These are phyloP conservation scores for Drosophila tripunctata DNA, from an alignment of 2,888 invertebrate species.

Conservation along the genomic window DNA sequence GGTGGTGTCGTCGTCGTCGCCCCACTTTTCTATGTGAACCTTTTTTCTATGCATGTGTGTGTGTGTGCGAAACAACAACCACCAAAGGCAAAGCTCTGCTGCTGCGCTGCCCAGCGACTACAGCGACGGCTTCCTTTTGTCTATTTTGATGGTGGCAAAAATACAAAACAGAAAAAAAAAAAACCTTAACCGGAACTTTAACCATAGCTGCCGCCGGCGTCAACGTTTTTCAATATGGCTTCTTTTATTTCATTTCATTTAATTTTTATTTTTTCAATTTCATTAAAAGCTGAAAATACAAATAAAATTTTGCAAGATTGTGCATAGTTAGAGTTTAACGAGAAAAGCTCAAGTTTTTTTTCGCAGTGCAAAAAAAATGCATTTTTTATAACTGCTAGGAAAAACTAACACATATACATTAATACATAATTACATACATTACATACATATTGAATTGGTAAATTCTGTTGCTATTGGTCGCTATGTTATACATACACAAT, in stretches of 20 bases:
- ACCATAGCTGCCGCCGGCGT: constrained; percentile 52
- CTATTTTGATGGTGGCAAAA: constrained; percentile 62
- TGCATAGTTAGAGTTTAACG: constrained; percentile 9
- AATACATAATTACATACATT: constrained; percentile 18
- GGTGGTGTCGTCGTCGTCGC: constrained; percentile 57
- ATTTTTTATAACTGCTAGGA: constrained; percentile 8
- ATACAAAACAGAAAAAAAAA: too few relatives aligned
- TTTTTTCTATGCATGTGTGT: constrained; percentile 33
- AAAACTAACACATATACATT: constrained; percentile 44
- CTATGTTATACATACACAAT: constrained; percentile 71
- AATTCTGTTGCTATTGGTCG: constrained; percentile 59
- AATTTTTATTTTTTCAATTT: constrained; percentile 46
- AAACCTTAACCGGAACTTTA: constrained; percentile 66
- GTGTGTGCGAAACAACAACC: constrained; percentile 69
- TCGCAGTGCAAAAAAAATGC: constrained; percentile 20
- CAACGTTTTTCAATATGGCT: constrained; percentile 71
- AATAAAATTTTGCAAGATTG: constrained; percentile 12
- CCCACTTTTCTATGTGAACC: constrained; percentile 57
- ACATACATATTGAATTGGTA: constrained; percentile 36
- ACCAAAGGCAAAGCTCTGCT: constrained; percentile 69
- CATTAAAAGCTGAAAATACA: constrained; percentile 30
- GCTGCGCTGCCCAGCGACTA: constrained; percentile 53
- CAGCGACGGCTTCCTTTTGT: constrained; percentile 70
- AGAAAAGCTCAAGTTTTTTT: background rate
- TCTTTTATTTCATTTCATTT: constrained; percentile 52